Evolutionary conservation across 1,140 invertebrate species (phyloP).

Genomic region (Hypsibius dujardini): DNA sequence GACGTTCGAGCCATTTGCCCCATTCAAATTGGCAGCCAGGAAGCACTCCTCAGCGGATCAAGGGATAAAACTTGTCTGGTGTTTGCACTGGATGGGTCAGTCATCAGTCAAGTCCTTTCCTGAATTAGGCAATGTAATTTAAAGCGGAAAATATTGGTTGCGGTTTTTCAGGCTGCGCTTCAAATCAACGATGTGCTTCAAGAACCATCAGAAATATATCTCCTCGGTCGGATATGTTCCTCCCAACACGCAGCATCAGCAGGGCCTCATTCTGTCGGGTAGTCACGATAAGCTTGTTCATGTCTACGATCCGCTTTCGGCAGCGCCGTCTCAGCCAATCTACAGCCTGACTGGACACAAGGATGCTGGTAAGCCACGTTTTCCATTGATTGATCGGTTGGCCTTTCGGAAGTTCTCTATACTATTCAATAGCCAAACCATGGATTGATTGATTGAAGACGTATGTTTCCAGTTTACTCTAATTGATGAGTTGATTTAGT

Average conservation of each 20-base stretch:
- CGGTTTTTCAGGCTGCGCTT: constrained; percentile 35
- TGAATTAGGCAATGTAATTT: constrained; percentile 15
- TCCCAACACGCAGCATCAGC: constrained; percentile 45
- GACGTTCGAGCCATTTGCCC: constrained; percentile 59
- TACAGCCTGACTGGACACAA: constrained; percentile 55
- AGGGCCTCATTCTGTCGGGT: constrained; percentile 64
- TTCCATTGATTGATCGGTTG: neutral
- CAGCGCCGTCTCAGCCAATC: constrained; percentile 34
- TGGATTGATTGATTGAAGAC: too few relatives aligned
- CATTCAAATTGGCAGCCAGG: constrained; percentile 38
- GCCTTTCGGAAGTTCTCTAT: neutral
- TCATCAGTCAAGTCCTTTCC: constrained; percentile 12
- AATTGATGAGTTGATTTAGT: constrained; percentile 2
- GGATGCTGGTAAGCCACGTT: constrained; percentile 42
- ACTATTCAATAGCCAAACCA: too few relatives aligned
- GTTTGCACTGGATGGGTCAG: constrained; percentile 60
- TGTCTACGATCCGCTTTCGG: constrained; percentile 45
- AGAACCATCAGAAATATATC: constrained; percentile 68
- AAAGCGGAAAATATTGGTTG: neutral
- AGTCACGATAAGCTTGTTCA: constrained; percentile 69
- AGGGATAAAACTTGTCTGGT: constrained; percentile 64
- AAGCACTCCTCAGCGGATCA: constrained; percentile 59
- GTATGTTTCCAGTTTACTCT: neutral
- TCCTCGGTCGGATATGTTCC: constrained; percentile 54
- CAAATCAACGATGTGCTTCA: constrained; percentile 45